Evolutionary conservation across 2,113 vertebrate species (phyloP), one percentile per base, ranked within the genome.

Genomic region (Rhynchopsitta pachyrhyncha): DNA sequence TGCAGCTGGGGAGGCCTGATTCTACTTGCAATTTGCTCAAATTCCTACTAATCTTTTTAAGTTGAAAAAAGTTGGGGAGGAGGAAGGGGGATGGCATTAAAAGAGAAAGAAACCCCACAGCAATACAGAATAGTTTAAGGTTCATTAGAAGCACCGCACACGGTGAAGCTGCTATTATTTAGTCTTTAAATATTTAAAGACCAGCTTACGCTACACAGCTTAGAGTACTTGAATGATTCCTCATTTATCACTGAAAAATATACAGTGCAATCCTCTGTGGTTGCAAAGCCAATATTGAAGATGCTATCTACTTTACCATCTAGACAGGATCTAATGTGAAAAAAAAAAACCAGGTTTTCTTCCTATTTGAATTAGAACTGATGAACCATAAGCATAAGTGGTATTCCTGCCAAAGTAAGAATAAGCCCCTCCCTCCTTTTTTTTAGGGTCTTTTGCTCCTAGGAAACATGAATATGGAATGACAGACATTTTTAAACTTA

Each of bases 181-280:
- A 79, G 62, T 52, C 80, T 84, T 95, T 81, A 95, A 93, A 92
- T 90, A 86, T 82, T 94, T 96, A 88, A 89, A 92, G 69, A n/a
- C 29, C 44, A 69, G 47, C 55, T 74, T 90, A 86, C 81, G 82
- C 57, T 69, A 70, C 44, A 53, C 41, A 86, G 50, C 39, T 86
- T 86, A 82, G 29, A 93, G 67, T 49, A 62, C 74, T 76, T 41
- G 62, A 86, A 80, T 4, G 10, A 83, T 77, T 81, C 50, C 57
- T 90, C 86, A 59, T 89, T 89, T 77, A 66, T 89, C 91, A 92
- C 77, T 73, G 62, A 79, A 82, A 92, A 92, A 86, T 47, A 88
- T 4, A 82, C 62, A 76, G 6, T 41, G 53, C 44, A 93, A 76
- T 44, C 22, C 67, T 41, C 70, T 73, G 67, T 53, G 60, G 50